These are phyloP conservation scores for Varanus salvator DNA, from an alignment of 2,113 vertebrate species.

Conservation along the genomic window DNA sequence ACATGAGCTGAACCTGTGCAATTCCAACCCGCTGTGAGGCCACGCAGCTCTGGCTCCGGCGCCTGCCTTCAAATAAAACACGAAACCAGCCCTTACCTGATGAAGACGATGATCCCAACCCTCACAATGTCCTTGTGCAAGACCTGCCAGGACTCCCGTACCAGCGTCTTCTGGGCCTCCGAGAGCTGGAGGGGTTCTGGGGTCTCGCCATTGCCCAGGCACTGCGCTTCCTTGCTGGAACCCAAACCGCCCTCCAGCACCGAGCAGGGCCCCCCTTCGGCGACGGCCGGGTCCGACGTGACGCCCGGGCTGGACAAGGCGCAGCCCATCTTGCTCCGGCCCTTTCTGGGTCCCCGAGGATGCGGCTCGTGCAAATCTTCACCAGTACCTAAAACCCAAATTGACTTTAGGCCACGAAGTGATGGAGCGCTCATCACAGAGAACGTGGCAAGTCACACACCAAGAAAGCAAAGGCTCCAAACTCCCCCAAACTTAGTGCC, in stretches of 20 bases:
- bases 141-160: conserved; percentile 29
- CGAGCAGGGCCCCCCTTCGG: background rate
- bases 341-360: too few species aligned
- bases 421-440: background rate
- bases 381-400: background rate
- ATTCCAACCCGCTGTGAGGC: background rate
- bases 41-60: background rate
- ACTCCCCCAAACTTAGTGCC: too few species aligned
- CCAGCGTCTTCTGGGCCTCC: conserved; percentile 11
- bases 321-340: conserved; percentile 35
- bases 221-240: too few species aligned
- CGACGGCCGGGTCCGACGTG: background rate
- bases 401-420: too few species aligned
- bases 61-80: too few species aligned
- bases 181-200: background rate
- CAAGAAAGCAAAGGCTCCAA: background rate
- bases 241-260: background rate
- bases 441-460: background rate
- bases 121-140: conserved; percentile 39
- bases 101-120: conserved; percentile 48
- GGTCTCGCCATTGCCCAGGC: rapidly evolving
- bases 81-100: conserved; percentile 3
- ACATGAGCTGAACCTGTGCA: background rate
- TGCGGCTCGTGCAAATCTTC: background rate
- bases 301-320: conserved; percentile 12